Conservation (phyloP, 2,797 vertebrate species). For the Hoplostethus atlanticus region DNA sequence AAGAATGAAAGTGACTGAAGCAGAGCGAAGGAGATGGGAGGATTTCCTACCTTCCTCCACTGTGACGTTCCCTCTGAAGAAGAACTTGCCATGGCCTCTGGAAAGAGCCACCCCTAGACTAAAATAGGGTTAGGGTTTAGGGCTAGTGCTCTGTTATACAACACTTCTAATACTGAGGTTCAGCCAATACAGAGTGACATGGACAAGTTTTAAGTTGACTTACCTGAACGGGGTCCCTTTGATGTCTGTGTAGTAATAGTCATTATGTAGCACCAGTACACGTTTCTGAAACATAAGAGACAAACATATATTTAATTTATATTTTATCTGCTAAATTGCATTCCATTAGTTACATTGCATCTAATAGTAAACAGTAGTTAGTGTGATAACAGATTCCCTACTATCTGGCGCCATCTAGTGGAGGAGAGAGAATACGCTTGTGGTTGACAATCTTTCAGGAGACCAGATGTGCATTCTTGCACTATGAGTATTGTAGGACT, state of each 20-base stretch:
- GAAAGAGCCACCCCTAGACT: constrained; percentile 98
- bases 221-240: constrained; percentile 99
- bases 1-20: not conserved
- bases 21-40: not conserved
- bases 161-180: too few relatives aligned
- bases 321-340: not conserved
- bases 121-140: constrained; percentile 26
- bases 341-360: not conserved
- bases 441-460: not conserved
- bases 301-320: not conserved
- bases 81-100: constrained; percentile 96
- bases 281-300: constrained; percentile 89
- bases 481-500: constrained; percentile 12
- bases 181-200: not conserved
- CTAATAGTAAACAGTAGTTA: not conserved
- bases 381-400: constrained; percentile 35
- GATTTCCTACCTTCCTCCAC: constrained; percentile 93
- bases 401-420: constrained; percentile 79
- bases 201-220: constrained; percentile 11
- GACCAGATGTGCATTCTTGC: constrained; percentile 6
- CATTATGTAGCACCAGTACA: constrained; percentile 97
- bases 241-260: constrained; percentile 99
- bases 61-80: constrained; percentile 96
- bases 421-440: not conserved
- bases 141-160: too few relatives aligned